Evolutionary conservation across 30 jellyfish, hydroid and myxozoan species (phyloP).

Genomic region (Cassiopea andromeda): DNA sequence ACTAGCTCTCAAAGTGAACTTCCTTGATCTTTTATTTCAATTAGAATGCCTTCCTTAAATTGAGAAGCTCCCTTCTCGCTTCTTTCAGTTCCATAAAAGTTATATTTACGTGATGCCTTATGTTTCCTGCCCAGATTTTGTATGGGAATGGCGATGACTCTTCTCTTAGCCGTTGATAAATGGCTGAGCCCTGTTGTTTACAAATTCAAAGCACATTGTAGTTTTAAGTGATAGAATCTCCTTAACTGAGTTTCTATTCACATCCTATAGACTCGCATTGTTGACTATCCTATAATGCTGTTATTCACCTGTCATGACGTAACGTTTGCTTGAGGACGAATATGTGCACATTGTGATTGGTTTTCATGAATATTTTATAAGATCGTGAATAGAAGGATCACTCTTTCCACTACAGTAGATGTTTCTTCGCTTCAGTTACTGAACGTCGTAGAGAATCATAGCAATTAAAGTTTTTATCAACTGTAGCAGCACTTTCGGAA

Average conservation of each 20-base stretch:
- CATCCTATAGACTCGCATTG: background rate
- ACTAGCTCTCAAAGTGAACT: too few relatives aligned
- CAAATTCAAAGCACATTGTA: background rate
- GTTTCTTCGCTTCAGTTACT: background rate
- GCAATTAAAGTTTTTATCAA: background rate
- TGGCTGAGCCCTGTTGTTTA: background rate
- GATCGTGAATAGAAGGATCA: background rate
- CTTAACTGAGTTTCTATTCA: background rate
- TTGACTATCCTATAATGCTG: background rate
- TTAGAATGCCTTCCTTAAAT: too few relatives aligned
- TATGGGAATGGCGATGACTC: background rate
- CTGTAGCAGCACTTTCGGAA: background rate
- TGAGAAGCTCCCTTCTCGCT: too few relatives aligned
- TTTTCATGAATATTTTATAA: slow-evolving; percentile 10
- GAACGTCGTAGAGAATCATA: background rate
- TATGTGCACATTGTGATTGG: background rate
- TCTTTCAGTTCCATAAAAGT: too few relatives aligned
- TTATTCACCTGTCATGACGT: slow-evolving; percentile 48
- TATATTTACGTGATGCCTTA: too few relatives aligned
- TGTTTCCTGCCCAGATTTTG: background rate
- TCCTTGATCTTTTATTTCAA: too few relatives aligned
- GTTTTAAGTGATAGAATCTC: background rate
- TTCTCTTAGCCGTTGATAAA: background rate
- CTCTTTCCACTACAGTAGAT: background rate
- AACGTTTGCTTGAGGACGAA: background rate